These are phyloP conservation scores for Metacarcinus magister DNA, from an alignment of 2,888 invertebrate species.

Conservation along the genomic window DNA sequence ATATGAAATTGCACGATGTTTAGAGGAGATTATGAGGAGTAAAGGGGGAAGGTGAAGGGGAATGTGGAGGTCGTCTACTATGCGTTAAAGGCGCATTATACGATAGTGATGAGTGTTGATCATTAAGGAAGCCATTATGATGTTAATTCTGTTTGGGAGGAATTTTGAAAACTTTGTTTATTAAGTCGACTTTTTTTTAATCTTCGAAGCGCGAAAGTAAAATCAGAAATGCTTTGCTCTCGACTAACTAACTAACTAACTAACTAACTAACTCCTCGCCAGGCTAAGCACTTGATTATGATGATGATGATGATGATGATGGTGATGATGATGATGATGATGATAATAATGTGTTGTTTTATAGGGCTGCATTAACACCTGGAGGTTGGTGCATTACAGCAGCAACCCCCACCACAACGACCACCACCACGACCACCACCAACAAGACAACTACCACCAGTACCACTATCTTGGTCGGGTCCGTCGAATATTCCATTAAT, in stretches of 20 bases:
- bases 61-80: background rate
- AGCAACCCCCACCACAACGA: background rate
- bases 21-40: background rate
- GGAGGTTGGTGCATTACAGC: conserved; percentile 37
- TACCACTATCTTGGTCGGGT: conserved; percentile 50
- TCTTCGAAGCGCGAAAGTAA: too few relatives aligned
- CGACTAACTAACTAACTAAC: too few relatives aligned
- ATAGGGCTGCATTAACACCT: conserved; percentile 53
- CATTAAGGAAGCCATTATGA: background rate
- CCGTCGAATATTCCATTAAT: background rate
- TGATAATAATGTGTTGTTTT: background rate
- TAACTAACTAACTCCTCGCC: too few relatives aligned
- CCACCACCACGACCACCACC: conserved; percentile 33
- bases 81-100: background rate
- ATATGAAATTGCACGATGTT: background rate
- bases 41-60: background rate
- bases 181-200: background rate
- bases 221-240: too few relatives aligned
- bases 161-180: background rate
- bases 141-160: background rate
- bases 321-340: background rate
- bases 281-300: too few relatives aligned
- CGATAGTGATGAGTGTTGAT: background rate
- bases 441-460: background rate
- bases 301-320: background rate